A percentile compares a stretch with the other conserved stretches of the same genome.
phyloP scores from a whole-genome alignment of 2,888 invertebrate species.

The Melieria omissa region DNA sequence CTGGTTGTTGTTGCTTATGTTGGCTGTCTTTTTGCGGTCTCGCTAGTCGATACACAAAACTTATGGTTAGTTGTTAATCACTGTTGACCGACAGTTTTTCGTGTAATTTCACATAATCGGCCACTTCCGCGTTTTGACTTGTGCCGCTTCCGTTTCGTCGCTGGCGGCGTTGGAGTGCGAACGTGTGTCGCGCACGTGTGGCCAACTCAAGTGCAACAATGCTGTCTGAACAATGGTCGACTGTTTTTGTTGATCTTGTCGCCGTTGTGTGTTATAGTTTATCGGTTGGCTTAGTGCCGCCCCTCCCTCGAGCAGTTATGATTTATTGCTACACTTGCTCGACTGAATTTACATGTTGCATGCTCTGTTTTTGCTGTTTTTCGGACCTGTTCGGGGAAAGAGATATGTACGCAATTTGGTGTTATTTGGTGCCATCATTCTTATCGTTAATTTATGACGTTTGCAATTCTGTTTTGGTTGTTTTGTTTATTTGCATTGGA shows the following conservation, averaged over 20 bases:
- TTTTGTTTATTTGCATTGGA: constrained; percentile 17
- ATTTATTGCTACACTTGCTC: neutral
- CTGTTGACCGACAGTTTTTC: constrained; percentile 33
- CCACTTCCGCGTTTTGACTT: constrained; percentile 24
- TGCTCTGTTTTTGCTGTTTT: neutral
- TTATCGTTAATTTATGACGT: constrained; percentile 38
- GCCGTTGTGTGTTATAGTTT: neutral
- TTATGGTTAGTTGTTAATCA: constrained; percentile 21
- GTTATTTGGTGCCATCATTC: constrained; percentile 14
- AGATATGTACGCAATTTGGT: constrained; percentile 5
- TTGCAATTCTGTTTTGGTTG: neutral
- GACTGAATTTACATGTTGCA: neutral
- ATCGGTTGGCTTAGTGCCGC: neutral
- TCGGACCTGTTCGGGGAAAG: neutral
- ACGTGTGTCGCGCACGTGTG: constrained; percentile 58
- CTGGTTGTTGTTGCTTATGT: constrained; percentile 8
- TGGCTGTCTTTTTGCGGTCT: constrained; percentile 22
- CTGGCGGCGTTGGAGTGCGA: neutral
- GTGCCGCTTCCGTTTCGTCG: constrained; percentile 9
- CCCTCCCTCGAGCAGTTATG: neutral
- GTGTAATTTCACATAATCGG: constrained; percentile 23
- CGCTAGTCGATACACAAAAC: constrained; percentile 16
- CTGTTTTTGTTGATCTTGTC: constrained; percentile 2
- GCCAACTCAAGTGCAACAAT: constrained; percentile 23
- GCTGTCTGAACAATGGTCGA: neutral